phyloP scores from a whole-genome alignment of 2,113 vertebrate species.

The Formicarius rufipectus region DNA sequence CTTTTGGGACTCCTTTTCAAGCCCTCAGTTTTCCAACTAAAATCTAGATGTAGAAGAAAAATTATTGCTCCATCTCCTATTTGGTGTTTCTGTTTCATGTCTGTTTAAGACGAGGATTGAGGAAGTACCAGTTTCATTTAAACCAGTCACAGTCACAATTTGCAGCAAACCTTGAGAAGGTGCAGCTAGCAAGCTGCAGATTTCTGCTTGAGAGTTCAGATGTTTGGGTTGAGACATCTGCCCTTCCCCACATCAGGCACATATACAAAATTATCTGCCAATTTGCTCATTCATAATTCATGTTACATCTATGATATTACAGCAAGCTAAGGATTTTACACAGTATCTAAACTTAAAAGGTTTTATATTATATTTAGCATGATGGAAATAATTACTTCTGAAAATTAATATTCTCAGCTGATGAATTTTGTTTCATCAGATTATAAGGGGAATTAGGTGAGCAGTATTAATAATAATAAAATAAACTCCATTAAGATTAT shows the following conservation, averaged over 20 bases:
- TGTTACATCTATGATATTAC: accelerated
- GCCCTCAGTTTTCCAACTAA: not conserved
- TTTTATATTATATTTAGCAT: not conserved
- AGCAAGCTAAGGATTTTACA: not conserved
- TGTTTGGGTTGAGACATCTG: not conserved
- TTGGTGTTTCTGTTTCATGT: not conserved
- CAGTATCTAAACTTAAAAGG: not conserved
- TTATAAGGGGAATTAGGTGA: not conserved
- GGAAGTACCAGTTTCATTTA: not conserved
- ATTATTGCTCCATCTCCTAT: not conserved
- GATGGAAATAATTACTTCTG: not conserved
- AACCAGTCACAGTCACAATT: not conserved
- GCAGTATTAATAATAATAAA: not conserved
- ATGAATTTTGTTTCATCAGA: not conserved
- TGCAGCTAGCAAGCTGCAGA: not conserved
- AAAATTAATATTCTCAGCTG: not conserved
- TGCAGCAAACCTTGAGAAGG: not conserved
- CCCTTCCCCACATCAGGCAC: not conserved
- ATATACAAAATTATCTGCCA: not conserved
- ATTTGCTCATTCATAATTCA: not conserved
- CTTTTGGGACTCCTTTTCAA: not conserved
- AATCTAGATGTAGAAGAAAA: not conserved
- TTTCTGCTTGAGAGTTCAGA: not conserved
- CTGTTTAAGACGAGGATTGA: not conserved
- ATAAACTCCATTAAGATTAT: not conserved